These are phyloP conservation scores for Xiphydria camelus DNA, from an alignment of 2,888 invertebrate genomes.

Conservation along the genomic window DNA sequence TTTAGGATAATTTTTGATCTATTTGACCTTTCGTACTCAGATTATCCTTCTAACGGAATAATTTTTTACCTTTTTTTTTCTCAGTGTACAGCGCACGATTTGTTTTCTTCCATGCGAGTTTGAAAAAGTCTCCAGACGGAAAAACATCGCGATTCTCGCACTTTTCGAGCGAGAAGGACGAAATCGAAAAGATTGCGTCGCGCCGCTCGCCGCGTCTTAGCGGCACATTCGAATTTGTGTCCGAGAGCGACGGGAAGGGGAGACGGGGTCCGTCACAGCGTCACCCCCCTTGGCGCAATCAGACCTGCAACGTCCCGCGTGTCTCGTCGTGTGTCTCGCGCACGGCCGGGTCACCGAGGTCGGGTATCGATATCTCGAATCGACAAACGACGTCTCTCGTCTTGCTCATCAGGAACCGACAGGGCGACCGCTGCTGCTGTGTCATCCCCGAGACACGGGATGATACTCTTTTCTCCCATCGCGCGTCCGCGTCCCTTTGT, in stretches of 20 bases:
- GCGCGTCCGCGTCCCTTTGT: constrained; percentile 11
- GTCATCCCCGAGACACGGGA: constrained; percentile 39
- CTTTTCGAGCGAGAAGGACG: too few species aligned
- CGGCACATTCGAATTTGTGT: constrained; percentile 44
- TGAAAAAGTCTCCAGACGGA: too few species aligned
- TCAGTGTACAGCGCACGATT: too few species aligned
- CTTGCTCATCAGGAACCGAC: constrained; percentile 49
- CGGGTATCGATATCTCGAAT: constrained; percentile 53
- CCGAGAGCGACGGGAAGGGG: constrained; percentile 39
- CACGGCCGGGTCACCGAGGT: constrained; percentile 39
- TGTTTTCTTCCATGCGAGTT: too few species aligned
- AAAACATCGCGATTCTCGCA: too few species aligned
- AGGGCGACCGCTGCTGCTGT: constrained; percentile 41
- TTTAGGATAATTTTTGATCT: too few species aligned
- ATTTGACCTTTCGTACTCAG: too few species aligned
- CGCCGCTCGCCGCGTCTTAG: too few species aligned
- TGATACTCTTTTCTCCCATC: too few species aligned
- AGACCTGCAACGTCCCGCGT: constrained; percentile 32
- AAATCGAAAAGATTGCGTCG: too few species aligned
- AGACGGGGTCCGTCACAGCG: constrained; percentile 39
- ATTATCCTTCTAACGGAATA: too few species aligned
- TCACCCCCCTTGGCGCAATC: constrained; percentile 39
- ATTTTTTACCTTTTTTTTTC: too few species aligned
- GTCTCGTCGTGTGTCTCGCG: constrained; percentile 22
- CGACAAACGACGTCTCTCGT: constrained; percentile 51